phyloP scores from a whole-genome alignment of 2,113 vertebrate genomes.

The Neogale vison region DNA sequence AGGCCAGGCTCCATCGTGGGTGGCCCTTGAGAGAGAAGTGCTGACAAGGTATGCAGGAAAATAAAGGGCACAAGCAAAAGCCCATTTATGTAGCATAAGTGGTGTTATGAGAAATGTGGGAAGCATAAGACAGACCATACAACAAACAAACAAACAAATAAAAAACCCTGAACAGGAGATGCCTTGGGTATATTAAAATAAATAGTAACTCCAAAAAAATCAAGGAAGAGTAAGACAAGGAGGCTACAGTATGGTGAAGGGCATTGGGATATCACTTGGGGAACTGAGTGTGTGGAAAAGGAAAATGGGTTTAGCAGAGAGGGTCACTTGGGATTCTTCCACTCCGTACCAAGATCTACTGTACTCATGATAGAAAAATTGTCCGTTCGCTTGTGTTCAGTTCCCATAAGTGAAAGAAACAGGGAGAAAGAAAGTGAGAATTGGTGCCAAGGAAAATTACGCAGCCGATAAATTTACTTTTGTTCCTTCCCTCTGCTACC shows the following conservation, averaged over 20 bases:
- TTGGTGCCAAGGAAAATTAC: not conserved
- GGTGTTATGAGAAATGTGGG: not conserved
- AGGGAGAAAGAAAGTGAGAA: not conserved
- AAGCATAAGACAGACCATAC: not conserved
- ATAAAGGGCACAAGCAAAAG: not conserved
- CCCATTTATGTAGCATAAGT: not conserved
- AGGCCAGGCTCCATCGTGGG: not conserved
- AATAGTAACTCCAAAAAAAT: not conserved
- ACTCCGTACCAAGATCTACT: not conserved
- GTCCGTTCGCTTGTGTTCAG: not conserved
- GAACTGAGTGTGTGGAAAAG: not conserved
- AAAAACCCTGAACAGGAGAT: not conserved
- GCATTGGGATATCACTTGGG: not conserved
- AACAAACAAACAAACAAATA: not conserved
- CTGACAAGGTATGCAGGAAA: not conserved
- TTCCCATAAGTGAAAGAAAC: not conserved
- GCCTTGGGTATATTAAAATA: not conserved
- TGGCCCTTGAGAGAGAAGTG: not conserved
- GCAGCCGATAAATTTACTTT: not conserved
- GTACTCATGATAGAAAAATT: not conserved
- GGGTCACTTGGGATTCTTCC: not conserved
- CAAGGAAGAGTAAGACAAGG: not conserved
- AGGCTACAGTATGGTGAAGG: not conserved
- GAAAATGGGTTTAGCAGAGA: not conserved
- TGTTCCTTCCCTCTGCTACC: not conserved